Conservation (phyloP, 2,797 vertebrate species). For the Fratercula arctica region DNA sequence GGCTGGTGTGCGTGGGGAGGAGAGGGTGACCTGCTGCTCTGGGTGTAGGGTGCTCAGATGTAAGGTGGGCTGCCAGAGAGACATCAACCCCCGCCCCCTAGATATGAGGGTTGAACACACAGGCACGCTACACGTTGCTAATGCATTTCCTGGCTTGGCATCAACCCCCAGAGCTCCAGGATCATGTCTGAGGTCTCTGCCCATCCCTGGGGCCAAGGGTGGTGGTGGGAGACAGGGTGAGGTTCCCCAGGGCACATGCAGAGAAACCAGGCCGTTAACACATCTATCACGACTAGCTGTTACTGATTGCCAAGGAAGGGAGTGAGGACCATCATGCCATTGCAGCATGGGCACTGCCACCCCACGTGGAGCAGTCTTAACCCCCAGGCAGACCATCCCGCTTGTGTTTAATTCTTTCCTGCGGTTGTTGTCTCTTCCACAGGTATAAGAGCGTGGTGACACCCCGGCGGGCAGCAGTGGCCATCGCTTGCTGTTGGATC, state of each 20-base stretch:
- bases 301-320: neutral
- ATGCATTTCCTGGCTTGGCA: neutral
- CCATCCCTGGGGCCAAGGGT: neutral
- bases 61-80: neutral
- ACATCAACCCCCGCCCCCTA: too few species aligned
- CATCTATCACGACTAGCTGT: neutral
- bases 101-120: too few species aligned
- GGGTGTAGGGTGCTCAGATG: neutral
- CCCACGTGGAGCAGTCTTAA: neutral
- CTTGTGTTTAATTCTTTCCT: neutral
- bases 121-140: neutral
- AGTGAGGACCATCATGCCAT: neutral
- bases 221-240: neutral
- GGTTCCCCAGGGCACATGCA: neutral
- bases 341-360: neutral
- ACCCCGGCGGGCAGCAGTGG: conserved; percentile 82
- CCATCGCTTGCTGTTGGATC: conserved; percentile 90
- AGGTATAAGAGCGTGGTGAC: conserved; percentile 95
- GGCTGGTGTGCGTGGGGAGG: rapidly evolving
- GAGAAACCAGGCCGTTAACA: neutral
- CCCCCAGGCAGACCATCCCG: neutral
- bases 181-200: neutral
- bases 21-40: neutral
- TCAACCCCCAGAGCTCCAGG: neutral
- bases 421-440: neutral